A percentile compares a stretch with the other conserved stretches of the same genome.
Conservation (phyloP, 1,140 invertebrate species). For the Sipha flava region DNA sequence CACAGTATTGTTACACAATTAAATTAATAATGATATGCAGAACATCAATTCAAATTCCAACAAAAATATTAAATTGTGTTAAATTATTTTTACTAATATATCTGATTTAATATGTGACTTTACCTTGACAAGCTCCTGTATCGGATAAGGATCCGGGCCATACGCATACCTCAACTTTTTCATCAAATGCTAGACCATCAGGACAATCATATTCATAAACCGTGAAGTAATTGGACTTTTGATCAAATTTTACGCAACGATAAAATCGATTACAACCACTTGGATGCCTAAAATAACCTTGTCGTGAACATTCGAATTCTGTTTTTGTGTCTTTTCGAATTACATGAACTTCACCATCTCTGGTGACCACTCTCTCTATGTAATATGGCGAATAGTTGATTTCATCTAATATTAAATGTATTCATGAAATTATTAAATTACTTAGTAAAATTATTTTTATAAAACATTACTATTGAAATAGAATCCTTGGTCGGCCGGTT, state of each 20-base stretch:
- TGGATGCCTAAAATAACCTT: constrained; percentile 61
- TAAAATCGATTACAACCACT: constrained; percentile 54
- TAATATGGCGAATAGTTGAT: constrained; percentile 53
- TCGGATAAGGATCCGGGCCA: constrained; percentile 66
- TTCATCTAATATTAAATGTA: not conserved
- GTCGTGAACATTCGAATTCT: constrained; percentile 63
- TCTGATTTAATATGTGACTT: no score
- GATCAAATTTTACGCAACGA: constrained; percentile 72
- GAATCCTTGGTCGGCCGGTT: constrained; percentile 4
- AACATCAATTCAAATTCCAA: no score
- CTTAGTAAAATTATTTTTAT: not conserved
- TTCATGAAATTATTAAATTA: not conserved
- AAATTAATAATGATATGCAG: no score
- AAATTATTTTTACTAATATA: no score
- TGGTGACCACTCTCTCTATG: constrained; percentile 62
- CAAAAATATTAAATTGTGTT: no score
- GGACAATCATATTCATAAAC: constrained; percentile 79
- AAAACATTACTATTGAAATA: constrained; percentile 6
- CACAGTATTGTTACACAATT: no score
- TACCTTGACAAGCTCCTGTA: constrained; percentile 56
- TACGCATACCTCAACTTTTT: constrained; percentile 67
- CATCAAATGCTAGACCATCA: constrained; percentile 68
- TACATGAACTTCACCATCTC: constrained; percentile 59
- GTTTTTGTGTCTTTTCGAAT: constrained; percentile 62
- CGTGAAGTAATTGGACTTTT: constrained; percentile 61